Evolutionary conservation across 2,797 vertebrate species (phyloP).

Genomic region (Oryzias sinensis): DNA sequence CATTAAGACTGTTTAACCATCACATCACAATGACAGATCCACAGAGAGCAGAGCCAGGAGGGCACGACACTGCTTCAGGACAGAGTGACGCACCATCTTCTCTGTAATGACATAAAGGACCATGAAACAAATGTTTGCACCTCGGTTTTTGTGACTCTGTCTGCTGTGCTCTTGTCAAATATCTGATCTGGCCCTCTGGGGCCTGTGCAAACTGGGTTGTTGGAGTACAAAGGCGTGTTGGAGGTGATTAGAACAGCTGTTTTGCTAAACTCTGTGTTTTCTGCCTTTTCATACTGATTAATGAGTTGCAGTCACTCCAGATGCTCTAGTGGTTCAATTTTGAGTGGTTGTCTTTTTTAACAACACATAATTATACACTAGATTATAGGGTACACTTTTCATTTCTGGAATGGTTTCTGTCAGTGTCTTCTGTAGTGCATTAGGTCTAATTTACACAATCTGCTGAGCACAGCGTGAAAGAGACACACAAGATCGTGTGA

Average conservation of each 20-base stretch:
- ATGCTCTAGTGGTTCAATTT: constrained; percentile 18
- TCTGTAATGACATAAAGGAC: constrained; percentile 30
- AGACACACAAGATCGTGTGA: too few species aligned
- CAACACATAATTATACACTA: too few species aligned
- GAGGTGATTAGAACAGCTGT: constrained; percentile 1
- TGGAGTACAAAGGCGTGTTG: background rate
- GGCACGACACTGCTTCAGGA: constrained; percentile 13
- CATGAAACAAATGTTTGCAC: constrained; percentile 37
- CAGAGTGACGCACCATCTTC: constrained; percentile 14
- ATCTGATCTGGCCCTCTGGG: constrained; percentile 1
- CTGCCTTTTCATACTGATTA: constrained; percentile 22
- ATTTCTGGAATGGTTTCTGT: too few species aligned
- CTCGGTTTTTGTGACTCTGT: constrained; percentile 26
- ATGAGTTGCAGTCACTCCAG: constrained; percentile 21
- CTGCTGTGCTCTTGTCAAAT: constrained; percentile 29
- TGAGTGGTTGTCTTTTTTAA: background rate
- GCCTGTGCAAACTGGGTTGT: background rate
- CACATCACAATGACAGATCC: constrained; percentile 46
- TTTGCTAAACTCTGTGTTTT: constrained; percentile 8
- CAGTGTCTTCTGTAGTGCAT: too few species aligned
- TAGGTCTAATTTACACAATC: too few species aligned
- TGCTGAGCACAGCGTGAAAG: too few species aligned
- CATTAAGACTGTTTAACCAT: constrained; percentile 18
- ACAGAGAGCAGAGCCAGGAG: constrained; percentile 27
- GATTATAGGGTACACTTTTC: too few species aligned